Conservation (phyloP, 2,888 invertebrate genomes). For the Diloba caeruleocephala region DNA sequence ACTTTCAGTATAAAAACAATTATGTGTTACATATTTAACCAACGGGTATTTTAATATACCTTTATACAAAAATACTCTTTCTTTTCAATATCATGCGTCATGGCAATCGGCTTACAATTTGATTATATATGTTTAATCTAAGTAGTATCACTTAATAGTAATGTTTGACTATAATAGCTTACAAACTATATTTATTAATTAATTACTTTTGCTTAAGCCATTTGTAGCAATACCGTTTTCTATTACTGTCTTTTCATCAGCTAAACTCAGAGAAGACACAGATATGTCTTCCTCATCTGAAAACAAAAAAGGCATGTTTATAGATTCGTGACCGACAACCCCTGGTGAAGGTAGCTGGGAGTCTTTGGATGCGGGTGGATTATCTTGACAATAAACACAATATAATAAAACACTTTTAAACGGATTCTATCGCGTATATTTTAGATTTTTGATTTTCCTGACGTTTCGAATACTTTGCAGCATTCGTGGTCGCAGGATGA, state of each 20-base stretch:
- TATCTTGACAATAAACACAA: too few species aligned
- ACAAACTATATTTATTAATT: conserved; percentile 27
- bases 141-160: conserved; percentile 34
- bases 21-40: conserved; percentile 4
- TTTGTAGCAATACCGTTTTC: conserved; percentile 72
- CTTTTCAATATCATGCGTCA: conserved; percentile 12
- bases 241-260: conserved; percentile 77
- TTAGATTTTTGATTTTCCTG: too few species aligned
- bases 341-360: too few species aligned
- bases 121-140: conserved; percentile 26
- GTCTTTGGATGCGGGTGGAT: too few species aligned
- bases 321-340: too few species aligned
- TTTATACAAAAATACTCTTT: conserved; percentile 35
- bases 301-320: conserved; percentile 56
- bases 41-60: conserved; percentile 7
- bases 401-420: too few species aligned
- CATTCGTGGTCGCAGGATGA: too few species aligned
- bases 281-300: conserved; percentile 82
- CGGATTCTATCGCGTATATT: too few species aligned
- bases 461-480: too few species aligned
- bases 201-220: conserved; percentile 63
- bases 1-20: conserved; percentile 3
- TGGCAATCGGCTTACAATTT: conserved; percentile 19
- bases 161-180: conserved; percentile 28
- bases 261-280: conserved; percentile 76